Evolutionary conservation across 2,797 vertebrate genomes (phyloP).

Genomic region (Euthynnus affinis): DNA sequence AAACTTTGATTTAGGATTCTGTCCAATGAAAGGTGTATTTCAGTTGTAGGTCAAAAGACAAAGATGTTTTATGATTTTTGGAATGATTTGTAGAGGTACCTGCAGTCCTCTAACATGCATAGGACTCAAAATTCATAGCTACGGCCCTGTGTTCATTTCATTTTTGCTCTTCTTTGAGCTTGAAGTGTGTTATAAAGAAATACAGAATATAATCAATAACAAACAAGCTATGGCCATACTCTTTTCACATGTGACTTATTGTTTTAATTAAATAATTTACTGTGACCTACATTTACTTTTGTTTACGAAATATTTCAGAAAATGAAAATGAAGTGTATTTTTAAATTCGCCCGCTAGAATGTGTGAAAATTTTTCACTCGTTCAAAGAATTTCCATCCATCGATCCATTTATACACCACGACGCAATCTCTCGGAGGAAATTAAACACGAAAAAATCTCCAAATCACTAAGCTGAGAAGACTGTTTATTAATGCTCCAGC

Average conservation of each 20-base stretch:
- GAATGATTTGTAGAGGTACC: neutral
- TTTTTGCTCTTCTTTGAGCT: neutral
- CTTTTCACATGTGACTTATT: neutral
- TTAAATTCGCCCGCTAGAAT: neutral
- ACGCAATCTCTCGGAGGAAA: neutral
- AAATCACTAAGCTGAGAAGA: neutral
- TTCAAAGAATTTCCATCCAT: neutral
- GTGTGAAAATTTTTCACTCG: neutral
- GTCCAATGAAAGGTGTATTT: slow-evolving; percentile 5
- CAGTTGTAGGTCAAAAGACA: neutral
- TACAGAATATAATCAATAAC: neutral
- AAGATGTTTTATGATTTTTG: neutral
- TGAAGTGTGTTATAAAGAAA: neutral
- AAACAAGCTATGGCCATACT: neutral
- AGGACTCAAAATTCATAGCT: slow-evolving; percentile 18
- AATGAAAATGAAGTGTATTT: neutral
- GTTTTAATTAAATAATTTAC: too few species aligned
- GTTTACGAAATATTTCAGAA: slow-evolving; percentile 1
- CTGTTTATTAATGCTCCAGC: neutral
- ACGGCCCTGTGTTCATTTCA: neutral
- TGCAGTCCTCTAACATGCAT: neutral
- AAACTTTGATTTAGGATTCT: neutral
- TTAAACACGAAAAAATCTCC: neutral
- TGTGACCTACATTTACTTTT: neutral
- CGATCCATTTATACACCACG: neutral